Evolutionary conservation across 2,797 vertebrate species (phyloP).

Genomic region (Vespertilio murinus): DNA sequence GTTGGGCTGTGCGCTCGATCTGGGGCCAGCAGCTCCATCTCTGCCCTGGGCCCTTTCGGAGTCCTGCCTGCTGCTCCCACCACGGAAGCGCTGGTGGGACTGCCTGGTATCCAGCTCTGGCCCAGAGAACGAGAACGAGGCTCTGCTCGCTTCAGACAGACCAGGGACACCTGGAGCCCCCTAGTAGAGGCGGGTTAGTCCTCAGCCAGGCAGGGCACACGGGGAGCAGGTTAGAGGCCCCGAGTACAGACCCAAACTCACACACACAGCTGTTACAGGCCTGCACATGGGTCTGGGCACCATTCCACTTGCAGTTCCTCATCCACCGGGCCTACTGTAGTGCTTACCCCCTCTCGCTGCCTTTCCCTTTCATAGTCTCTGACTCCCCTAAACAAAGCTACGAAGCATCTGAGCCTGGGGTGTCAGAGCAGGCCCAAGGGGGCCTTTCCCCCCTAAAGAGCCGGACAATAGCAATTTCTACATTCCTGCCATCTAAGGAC

Average conservation of each 20-base stretch:
- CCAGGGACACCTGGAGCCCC: not conserved
- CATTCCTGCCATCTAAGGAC: not conserved
- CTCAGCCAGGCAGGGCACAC: slow-evolving; percentile 75
- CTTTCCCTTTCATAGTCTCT: not conserved
- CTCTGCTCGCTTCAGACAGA: not conserved
- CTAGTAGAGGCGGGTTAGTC: slow-evolving; percentile 68
- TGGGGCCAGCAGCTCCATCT: not conserved
- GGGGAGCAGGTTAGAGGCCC: slow-evolving; percentile 70
- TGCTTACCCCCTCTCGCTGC: not conserved
- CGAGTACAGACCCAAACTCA: slow-evolving; percentile 27
- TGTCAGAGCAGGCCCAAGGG: not conserved
- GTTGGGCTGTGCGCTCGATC: not conserved
- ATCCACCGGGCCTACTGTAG: not conserved
- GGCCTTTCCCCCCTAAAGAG: not conserved
- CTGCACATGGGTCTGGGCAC: not conserved
- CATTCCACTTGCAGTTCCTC: not conserved
- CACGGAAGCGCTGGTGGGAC: not conserved
- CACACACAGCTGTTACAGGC: slow-evolving; percentile 46
- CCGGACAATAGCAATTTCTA: not conserved
- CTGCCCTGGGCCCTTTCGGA: not conserved
- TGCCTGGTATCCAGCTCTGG: not conserved
- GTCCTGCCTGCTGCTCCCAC: slow-evolving; percentile 8
- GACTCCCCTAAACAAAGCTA: not conserved
- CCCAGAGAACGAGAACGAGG: not conserved
- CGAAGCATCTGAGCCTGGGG: not conserved